Conservation (phyloP, 2,797 vertebrate genomes). For the Phrynocephalus vlangalii region DNA sequence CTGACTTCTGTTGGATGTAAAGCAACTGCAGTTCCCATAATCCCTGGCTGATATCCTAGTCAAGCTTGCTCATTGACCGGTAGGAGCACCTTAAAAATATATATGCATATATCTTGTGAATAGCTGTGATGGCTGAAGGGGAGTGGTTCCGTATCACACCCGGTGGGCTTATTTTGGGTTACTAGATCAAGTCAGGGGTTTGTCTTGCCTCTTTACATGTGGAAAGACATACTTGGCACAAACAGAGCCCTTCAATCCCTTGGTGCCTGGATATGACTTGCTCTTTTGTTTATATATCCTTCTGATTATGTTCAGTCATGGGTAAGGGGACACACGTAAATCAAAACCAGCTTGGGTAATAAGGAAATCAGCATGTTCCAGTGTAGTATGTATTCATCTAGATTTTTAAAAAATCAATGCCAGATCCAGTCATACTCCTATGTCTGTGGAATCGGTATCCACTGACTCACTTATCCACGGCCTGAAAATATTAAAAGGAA, state of each 20-base stretch:
- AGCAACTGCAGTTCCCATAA: too few species aligned
- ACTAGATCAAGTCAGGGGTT: not conserved
- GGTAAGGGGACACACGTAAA: not conserved
- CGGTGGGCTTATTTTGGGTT: not conserved
- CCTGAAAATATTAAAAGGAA: too few species aligned
- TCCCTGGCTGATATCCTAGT: too few species aligned
- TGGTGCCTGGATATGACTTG: not conserved
- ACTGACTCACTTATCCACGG: too few species aligned
- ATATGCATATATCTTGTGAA: not conserved
- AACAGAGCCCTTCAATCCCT: too few species aligned
- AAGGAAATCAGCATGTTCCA: not conserved
- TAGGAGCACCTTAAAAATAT: too few species aligned
- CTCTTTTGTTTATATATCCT: not conserved
- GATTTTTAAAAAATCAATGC: too few species aligned
- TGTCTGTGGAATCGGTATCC: too few species aligned
- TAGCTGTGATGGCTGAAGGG: not conserved
- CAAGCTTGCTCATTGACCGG: too few species aligned
- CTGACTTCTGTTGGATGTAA: not conserved
- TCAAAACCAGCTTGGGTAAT: too few species aligned
- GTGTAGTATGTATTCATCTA: not conserved
- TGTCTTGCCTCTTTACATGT: not conserved
- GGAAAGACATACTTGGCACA: not conserved
- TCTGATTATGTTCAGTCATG: not conserved
- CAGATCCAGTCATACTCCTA: too few species aligned
- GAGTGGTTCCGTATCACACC: not conserved